These are phyloP conservation scores for Lepidothrix coronata DNA, from an alignment of 2,113 vertebrate species.

Conservation along the genomic window DNA sequence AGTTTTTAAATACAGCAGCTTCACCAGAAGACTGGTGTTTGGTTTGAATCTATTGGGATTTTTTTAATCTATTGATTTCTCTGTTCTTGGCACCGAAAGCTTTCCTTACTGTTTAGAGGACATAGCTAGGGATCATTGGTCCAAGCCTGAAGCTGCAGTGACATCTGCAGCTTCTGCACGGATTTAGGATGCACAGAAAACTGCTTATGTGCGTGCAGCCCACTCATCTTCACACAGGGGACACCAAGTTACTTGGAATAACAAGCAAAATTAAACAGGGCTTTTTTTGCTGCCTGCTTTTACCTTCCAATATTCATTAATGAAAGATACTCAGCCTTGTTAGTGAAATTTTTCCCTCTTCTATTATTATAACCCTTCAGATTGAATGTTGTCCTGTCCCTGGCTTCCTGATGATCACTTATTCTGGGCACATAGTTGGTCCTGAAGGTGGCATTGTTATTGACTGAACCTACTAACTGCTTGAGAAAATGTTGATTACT, in stretches of 20 bases:
- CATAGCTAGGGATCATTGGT: not conserved
- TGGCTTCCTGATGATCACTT: not conserved
- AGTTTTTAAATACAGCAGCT: not conserved
- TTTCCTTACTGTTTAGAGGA: not conserved
- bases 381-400: not conserved
- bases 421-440: slow-evolving; percentile 36
- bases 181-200: not conserved
- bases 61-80: not conserved
- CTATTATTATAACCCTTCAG: not conserved
- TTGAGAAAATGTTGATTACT: slow-evolving; percentile 64
- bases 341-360: not conserved
- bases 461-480: slow-evolving; percentile 49
- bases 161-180: not conserved
- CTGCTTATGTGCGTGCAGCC: not conserved
- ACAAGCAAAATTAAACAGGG: not conserved
- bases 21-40: not conserved
- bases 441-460: slow-evolving; percentile 58
- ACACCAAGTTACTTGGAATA: not conserved
- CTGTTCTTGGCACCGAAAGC: not conserved
- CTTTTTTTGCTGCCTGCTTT: not conserved
- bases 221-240: not conserved
- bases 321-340: not conserved
- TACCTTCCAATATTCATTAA: not conserved
- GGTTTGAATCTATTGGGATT: not conserved
- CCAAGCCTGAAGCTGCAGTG: slow-evolving; percentile 6